Evolutionary conservation across 2,888 invertebrate species (phyloP).

Genomic region (Aphrophora alni): DNA sequence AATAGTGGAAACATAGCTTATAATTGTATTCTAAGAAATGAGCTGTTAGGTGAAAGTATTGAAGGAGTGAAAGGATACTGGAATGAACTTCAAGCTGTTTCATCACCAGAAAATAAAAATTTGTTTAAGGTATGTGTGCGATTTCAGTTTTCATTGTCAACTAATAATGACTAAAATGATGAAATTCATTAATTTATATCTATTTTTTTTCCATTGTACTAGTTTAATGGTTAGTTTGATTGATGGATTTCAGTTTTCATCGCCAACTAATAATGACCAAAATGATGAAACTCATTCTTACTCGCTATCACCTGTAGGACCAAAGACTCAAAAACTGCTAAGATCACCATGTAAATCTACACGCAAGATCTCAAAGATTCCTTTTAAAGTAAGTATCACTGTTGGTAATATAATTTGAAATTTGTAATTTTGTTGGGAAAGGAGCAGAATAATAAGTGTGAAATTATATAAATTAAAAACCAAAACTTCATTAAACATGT

Average conservation of each 20-base stretch:
- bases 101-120: neutral
- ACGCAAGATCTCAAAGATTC: constrained; percentile 96
- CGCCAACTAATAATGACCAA: constrained; percentile 32
- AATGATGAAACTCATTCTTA: constrained; percentile 79
- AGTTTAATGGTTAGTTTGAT: neutral
- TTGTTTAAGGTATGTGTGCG: neutral
- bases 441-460: no score
- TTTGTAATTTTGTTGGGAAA: no score
- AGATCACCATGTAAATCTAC: constrained; percentile 97
- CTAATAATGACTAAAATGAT: no score
- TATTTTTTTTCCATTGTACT: no score
- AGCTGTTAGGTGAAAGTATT: neutral
- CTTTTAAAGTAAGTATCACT: constrained; percentile 78
- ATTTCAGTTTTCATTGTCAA: no score
- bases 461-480: no score
- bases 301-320: constrained; percentile 93
- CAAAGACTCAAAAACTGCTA: constrained; percentile 92
- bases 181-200: no score
- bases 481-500: no score
- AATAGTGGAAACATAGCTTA: neutral
- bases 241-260: constrained; percentile 30
- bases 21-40: neutral
- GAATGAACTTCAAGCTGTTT: neutral
- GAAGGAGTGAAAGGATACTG: neutral
- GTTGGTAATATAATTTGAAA: no score